These are phyloP conservation scores for Pteropus rufus DNA, from an alignment of 2,797 vertebrate genomes.

Conservation along the genomic window DNA sequence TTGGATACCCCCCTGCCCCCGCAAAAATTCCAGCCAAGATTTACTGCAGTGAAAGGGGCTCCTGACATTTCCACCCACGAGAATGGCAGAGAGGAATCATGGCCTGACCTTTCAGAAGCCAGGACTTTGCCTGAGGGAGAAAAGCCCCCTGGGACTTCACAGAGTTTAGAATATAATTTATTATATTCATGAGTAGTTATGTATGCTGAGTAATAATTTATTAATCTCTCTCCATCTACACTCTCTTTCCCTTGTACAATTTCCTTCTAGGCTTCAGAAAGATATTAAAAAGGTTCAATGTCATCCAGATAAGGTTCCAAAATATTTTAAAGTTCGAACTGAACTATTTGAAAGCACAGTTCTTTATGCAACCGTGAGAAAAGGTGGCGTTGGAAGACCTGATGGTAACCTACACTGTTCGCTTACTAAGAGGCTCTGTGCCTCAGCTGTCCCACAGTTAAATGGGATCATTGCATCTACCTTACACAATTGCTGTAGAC, in stretches of 20 bases:
- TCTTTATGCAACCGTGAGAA: not conserved
- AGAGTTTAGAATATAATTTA: not conserved
- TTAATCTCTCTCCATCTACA: not conserved
- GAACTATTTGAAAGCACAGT: not conserved
- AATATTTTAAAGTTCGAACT: not conserved
- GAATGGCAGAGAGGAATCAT: too few species aligned
- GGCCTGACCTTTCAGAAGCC: not conserved
- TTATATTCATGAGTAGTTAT: not conserved
- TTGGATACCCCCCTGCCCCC: not conserved
- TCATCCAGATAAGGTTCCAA: not conserved
- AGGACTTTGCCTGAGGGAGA: not conserved
- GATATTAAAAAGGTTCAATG: not conserved
- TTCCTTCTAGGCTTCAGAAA: not conserved
- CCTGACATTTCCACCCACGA: not conserved
- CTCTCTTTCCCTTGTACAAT: not conserved
- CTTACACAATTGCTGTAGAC: not conserved
- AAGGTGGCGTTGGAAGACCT: not conserved
- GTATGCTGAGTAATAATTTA: not conserved
- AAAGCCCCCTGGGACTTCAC: not conserved
- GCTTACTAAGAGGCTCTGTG: too few species aligned
- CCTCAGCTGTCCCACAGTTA: not conserved
- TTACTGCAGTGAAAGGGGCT: not conserved
- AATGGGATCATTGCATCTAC: not conserved
- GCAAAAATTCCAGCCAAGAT: not conserved
- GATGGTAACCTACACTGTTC: not conserved